Percentiles rank a stretch among this genome's conserved stretches.
These are phyloP conservation scores for Syngnathus rostellatus DNA, from an alignment of 2,797 vertebrate genomes.

Conservation along the genomic window DNA sequence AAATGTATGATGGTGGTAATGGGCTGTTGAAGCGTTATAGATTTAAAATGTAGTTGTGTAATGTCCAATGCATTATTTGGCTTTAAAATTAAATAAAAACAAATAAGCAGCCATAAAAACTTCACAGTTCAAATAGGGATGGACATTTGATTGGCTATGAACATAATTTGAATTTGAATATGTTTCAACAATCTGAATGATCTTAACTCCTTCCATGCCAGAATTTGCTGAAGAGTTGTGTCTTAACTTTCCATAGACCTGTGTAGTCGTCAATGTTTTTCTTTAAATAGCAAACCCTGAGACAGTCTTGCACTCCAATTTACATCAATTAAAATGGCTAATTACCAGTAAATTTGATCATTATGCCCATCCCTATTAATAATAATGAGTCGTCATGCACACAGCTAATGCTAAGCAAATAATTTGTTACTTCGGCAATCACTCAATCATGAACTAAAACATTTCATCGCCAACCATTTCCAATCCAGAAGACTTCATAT, in stretches of 20 bases:
- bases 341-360: neutral
- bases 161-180: too few species aligned
- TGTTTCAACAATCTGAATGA: neutral
- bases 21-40: neutral
- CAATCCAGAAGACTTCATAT: conserved; percentile 24
- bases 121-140: conserved; percentile 2
- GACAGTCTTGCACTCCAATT: neutral
- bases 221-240: neutral
- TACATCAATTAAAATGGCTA: neutral
- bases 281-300: neutral
- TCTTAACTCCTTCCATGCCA: too few species aligned
- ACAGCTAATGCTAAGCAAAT: conserved; percentile 17
- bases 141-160: neutral
- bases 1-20: neutral
- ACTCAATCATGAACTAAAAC: conserved; percentile 16
- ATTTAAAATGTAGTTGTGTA: conserved; percentile 17
- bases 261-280: neutral
- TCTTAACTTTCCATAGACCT: neutral
- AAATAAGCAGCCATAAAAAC: neutral
- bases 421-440: conserved; percentile 17
- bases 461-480: conserved; percentile 20
- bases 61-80: conserved; percentile 4
- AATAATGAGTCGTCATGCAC: neutral
- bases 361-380: neutral
- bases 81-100: conserved; percentile 3